Evolutionary conservation across 1,140 invertebrate genomes (phyloP).

Genomic region (Aricia agestis): DNA sequence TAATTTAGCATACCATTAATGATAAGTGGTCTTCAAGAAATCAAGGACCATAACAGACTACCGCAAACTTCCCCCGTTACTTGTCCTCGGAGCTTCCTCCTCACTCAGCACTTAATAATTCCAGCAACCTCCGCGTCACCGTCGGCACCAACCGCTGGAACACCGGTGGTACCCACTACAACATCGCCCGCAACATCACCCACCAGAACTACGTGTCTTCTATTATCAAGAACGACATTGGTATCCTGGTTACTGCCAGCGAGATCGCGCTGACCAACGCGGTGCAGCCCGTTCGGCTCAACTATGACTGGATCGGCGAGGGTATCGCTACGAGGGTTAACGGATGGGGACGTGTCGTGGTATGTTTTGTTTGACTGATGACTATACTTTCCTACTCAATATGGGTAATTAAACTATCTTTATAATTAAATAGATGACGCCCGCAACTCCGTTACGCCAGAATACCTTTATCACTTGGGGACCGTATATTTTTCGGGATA

Average conservation of each 20-base stretch:
- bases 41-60: too few relatives aligned
- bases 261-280: constrained; percentile 26
- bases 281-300: constrained; percentile 29
- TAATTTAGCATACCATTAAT: too few relatives aligned
- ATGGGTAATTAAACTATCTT: too few relatives aligned
- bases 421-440: too few relatives aligned
- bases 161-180: constrained; percentile 33
- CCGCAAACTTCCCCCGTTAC: too few relatives aligned
- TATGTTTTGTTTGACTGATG: constrained; percentile 31
- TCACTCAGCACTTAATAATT: background rate
- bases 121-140: constrained; percentile 36
- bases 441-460: too few relatives aligned
- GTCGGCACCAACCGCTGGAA: constrained; percentile 46
- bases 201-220: constrained; percentile 35
- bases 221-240: constrained; percentile 45
- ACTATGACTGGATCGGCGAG: constrained; percentile 29
- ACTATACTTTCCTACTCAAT: too few relatives aligned
- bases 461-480: too few relatives aligned
- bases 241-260: constrained; percentile 33
- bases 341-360: constrained; percentile 45
- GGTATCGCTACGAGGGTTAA: constrained; percentile 36
- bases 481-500: too few relatives aligned
- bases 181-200: constrained; percentile 31
- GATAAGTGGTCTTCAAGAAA: too few relatives aligned
- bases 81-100: too few relatives aligned